Conservation (phyloP, 2,888 invertebrate species). For the Mythimna loreyi region DNA sequence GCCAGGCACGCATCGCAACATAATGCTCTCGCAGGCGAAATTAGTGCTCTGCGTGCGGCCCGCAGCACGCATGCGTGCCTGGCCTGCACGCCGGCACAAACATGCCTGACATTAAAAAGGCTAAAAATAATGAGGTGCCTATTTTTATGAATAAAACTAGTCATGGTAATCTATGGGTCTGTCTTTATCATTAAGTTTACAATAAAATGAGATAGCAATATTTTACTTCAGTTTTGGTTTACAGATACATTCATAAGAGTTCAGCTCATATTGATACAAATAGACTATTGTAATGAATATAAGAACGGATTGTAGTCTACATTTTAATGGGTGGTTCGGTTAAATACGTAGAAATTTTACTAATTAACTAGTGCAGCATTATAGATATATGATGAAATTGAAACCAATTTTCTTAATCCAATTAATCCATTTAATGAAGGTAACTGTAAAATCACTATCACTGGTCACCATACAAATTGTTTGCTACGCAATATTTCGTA, state of each 20-base stretch:
- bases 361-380: no score
- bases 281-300: constrained; percentile 11
- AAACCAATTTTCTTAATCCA: not conserved
- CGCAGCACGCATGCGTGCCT: no score
- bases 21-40: no score
- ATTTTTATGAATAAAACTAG: constrained; percentile 4
- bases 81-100: no score
- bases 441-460: no score
- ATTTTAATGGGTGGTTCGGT: constrained; percentile 1
- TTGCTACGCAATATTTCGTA: no score
- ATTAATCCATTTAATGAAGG: no score
- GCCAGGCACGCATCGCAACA: no score
- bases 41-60: no score
- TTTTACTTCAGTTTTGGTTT: not conserved
- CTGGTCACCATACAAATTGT: no score
- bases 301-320: no score
- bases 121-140: constrained; percentile 24
- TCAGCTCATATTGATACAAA: constrained; percentile 5
- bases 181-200: constrained; percentile 1
- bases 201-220: constrained; percentile 25
- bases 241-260: constrained; percentile 18
- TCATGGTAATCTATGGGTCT: not conserved
- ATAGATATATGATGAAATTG: not conserved
- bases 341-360: not conserved
- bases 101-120: no score